Evolutionary conservation across 2,113 vertebrate species (phyloP), one percentile per base, ranked within the genome.

Genomic region (Phycodurus eques): DNA sequence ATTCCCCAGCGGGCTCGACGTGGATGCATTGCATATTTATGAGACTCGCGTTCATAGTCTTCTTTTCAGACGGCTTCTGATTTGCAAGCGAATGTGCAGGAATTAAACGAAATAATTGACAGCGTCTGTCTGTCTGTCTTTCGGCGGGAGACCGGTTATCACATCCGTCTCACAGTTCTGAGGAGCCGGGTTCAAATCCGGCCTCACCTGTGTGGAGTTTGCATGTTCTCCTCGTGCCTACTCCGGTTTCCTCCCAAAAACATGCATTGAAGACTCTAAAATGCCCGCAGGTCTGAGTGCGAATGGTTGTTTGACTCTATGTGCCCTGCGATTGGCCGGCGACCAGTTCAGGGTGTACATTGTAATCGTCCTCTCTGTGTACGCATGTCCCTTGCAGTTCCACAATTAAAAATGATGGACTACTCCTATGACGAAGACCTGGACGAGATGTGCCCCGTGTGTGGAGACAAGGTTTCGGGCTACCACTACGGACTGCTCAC

Each of bases 351-450:
- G 35, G 35, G 35, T 39, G 35, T 39, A 39, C 35, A 71, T 69
- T 79, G 67, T 76, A 80, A 86, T 61, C 75, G 69, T 76, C 64
- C 54, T 44, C 43, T 79, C 61, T 75, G n/a, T 81, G 74, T 78
- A 63, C 79, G 22, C 46, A 54, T 78, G 60, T 72, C 22, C 77
- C 43, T 90, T 87, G 51, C 91, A 96, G 98, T 95, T 67, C 94
- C 93, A 87, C 98, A 96, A 86, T 95, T 97, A 94, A 98, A 98
- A 94, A 99, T 98, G 98, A 98, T 99, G 96, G 97, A 96, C 94
- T 99, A 99, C 87, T 96, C 96, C 66, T 99, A 99, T 1, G 97
- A 99, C 87, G 98, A 99, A 91, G 98, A 99, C 79, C 89, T 99
- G 70, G 97, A 99, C 87, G 98, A 99, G 83, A 94, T 99, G 83